These are phyloP conservation scores for Drosophila longiperda DNA, from an alignment of 2,888 invertebrate species.

Conservation along the genomic window DNA sequence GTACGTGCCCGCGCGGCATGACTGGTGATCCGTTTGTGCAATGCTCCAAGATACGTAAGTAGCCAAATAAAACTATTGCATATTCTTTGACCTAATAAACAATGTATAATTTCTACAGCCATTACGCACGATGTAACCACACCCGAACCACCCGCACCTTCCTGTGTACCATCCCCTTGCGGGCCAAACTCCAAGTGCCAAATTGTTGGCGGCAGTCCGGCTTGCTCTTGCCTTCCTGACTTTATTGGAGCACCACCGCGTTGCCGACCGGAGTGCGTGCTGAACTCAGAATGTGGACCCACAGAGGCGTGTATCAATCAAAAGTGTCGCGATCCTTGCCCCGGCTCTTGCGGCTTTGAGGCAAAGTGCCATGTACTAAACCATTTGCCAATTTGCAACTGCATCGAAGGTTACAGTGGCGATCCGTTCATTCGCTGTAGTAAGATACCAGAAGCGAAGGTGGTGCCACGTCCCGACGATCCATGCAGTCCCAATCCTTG, in stretches of 20 bases:
- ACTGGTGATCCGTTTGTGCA: conserved; percentile 94
- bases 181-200: conserved; percentile 93
- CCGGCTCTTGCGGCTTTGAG: conserved; percentile 92
- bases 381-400: conserved; percentile 91
- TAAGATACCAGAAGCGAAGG: conserved; percentile 86
- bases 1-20: conserved; percentile 93
- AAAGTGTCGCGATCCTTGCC: conserved; percentile 93
- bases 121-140: conserved; percentile 71
- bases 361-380: conserved; percentile 90
- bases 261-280: conserved; percentile 92
- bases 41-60: conserved; percentile 90
- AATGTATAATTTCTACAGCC: conserved; percentile 28
- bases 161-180: conserved; percentile 93
- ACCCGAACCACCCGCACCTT: conserved; percentile 87
- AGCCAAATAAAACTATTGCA: background rate
- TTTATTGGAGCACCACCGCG: conserved; percentile 92
- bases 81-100: background rate
- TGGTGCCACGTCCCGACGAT: conserved; percentile 85
- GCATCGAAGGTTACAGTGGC: conserved; percentile 88
- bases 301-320: conserved; percentile 91
- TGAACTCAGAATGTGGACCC: conserved; percentile 92
- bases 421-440: conserved; percentile 88
- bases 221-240: conserved; percentile 92
- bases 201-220: conserved; percentile 89
- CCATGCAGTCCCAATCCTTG: conserved; percentile 95